Evolutionary conservation across 1,140 invertebrate genomes (phyloP), one percentile per base, ranked within the genome.

Genomic region (Drosophila leontia): DNA sequence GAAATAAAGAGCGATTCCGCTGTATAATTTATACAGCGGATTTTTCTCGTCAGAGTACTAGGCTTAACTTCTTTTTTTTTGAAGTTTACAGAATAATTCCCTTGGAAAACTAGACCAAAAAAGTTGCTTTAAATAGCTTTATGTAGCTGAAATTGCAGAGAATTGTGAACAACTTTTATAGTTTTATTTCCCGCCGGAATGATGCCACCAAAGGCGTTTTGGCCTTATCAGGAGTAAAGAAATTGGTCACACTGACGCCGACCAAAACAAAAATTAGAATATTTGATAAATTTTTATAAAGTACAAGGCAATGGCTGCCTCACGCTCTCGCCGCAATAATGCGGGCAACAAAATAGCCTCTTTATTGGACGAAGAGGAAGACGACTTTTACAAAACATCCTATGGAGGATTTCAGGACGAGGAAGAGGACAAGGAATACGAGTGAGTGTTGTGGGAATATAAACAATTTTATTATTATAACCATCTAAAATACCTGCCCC

Each of bases 371-470:
- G 96, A 98, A 75, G 97, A 98, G 82, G 96, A 97, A 80, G 84
- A 90, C 50, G 85, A 88, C 62, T 99, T 99, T 93, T 99, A 99
- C 92, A 97, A 98, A 94, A 98, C 97, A 12, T 98, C 98, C 47
- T 99, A 99, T 93, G 98, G 98, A 37, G 98, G 98, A 15, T 99
- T 99, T 93, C 94, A 97, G 68, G 98, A 99, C 86, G 94, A 95
- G 50, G 97, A 96, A 78, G 96, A 97, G 78, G 97, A 98, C 92
- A 94, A 95, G 80, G 97, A 98, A 94, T 98, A 98, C 93, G 94
- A 96, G 96, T 94, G 26, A 58, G 68, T 68, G 17, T 3, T 11
- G 3, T 11, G 37, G 3, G 1, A 2, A 3, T 17, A 1, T 1
- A 34, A 7, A 13, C 35, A 42, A 37, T 53, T 17, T 9, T 12